phyloP scores from a whole-genome alignment of 2,888 invertebrate genomes.

The Sarcophaga caerulescens region DNA sequence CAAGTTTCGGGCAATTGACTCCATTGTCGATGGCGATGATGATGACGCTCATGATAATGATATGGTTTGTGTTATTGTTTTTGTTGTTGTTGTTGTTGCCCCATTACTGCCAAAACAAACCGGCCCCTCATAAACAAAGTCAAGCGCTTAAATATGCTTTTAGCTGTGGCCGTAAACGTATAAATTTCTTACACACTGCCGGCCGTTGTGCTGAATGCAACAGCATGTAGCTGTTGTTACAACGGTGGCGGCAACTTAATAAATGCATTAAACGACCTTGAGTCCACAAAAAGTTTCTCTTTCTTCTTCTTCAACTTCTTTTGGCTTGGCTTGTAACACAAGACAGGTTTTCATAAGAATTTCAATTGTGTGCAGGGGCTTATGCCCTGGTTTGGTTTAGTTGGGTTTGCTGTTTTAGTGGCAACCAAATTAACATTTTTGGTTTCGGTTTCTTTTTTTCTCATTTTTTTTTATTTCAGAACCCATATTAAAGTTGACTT shows the following conservation, averaged over 20 bases:
- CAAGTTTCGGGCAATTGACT: slow-evolving; percentile 33
- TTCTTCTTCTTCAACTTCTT: neutral
- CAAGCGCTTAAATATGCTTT: neutral
- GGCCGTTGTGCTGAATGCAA: slow-evolving; percentile 38
- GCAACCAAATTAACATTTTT: slow-evolving; percentile 27
- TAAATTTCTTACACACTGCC: slow-evolving; percentile 55
- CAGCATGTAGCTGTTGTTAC: slow-evolving; percentile 27
- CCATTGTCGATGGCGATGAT: slow-evolving; percentile 15
- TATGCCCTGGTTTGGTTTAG: neutral
- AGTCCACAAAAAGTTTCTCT: slow-evolving; percentile 21
- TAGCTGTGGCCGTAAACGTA: slow-evolving; percentile 32
- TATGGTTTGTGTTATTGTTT: slow-evolving; percentile 30
- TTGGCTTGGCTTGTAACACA: neutral
- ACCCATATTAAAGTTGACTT: neutral
- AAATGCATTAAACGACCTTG: slow-evolving; percentile 67
- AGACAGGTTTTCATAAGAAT: slow-evolving; percentile 40
- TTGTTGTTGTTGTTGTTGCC: neutral
- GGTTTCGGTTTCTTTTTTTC: neutral
- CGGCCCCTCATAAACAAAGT: neutral
- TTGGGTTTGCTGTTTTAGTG: neutral
- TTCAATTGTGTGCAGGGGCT: neutral
- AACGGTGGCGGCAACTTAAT: slow-evolving; percentile 55
- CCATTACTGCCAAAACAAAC: neutral
- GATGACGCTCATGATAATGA: slow-evolving; percentile 17
- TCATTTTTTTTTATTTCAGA: no score